Evolutionary conservation across 2,888 invertebrate species (phyloP), one percentile per base, ranked within the genome.

Genomic region (Clostera curtula): DNA sequence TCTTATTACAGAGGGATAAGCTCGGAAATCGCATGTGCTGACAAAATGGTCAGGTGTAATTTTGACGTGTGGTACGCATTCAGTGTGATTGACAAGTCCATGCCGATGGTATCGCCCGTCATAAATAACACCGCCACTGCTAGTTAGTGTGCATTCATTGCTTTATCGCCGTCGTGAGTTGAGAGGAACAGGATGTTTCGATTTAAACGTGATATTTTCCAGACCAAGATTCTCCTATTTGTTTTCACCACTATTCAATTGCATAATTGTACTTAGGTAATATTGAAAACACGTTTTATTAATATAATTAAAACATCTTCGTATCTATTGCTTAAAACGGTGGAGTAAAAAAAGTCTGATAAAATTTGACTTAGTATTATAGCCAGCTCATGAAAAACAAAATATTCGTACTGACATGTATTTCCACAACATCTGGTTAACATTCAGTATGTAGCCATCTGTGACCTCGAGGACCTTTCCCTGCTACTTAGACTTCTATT

Each of bases 101-200:
- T 65, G 56, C 60, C 76, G 76, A 79, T 76, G 56, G 64, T 69
- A 76, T 76, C 76, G 56, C 53, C 52, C 61, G 61, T 75, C 72
- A 80, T 82, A 77, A 77, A 79, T 79, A 77, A 80, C 66, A 58
- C 67, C 67, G 73, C 74, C 73, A 73, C 69, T 45, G 63, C 75
- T 82, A 73, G 82, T 82, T 80, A 80, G 75, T 64, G 64, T 65
- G 73, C 68, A 79, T 82, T 80, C 79, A 82, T 63, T 56, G 60
- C 58, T 61, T 45, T 64, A 63, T 61, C 53, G 50, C 49, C 46
- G 47, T 48, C 42, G 56, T 49, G 48, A 49, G 36, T 32, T 40
- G 36, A 36, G 36, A 33, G 27, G 17, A 41, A 40, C 34, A 38
- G 32, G 45, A 24, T 32, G 43, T 36, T 43, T 11, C 12, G 21